Conservation (phyloP, 1,140 invertebrate genomes). For the Apocrypta bakeri region DNA sequence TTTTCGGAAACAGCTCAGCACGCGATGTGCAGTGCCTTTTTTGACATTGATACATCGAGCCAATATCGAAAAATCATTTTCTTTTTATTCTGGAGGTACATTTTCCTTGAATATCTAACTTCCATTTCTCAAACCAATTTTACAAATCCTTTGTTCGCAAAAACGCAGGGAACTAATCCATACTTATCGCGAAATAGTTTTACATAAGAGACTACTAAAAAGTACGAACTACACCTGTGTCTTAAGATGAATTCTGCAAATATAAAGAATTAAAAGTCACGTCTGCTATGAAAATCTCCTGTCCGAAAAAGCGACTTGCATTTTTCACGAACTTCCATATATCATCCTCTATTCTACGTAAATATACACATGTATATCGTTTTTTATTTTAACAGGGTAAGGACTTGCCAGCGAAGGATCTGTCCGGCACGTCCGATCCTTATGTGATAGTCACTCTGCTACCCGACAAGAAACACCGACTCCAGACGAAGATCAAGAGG, state of each 20-base stretch:
- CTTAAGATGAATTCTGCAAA: too few species aligned
- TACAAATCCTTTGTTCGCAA: too few species aligned
- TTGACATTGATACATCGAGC: not conserved
- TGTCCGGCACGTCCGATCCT: conserved; percentile 94
- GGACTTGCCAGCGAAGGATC: conserved; percentile 94
- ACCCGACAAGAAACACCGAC: conserved; percentile 96
- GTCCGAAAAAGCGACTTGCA: not conserved
- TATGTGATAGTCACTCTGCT: conserved; percentile 94
- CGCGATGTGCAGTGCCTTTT: not conserved
- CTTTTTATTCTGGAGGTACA: too few species aligned
- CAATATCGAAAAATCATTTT: too few species aligned
- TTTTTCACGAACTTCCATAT: not conserved
- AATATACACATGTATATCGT: not conserved
- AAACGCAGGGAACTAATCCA: too few species aligned
- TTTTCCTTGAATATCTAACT: too few species aligned
- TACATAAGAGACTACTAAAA: too few species aligned
- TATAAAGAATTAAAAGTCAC: too few species aligned
- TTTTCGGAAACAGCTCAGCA: not conserved
- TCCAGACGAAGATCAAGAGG: conserved; percentile 97
- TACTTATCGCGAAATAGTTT: too few species aligned
- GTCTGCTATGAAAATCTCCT: not conserved
- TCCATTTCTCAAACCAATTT: too few species aligned
- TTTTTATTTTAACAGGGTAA: conserved; percentile 82
- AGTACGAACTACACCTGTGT: too few species aligned
- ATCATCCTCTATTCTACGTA: not conserved